A percentile compares a stretch with the other conserved stretches of the same genome.
phyloP scores from a whole-genome alignment of 2,888 invertebrate genomes.

The Macrostomum cliftonense region DNA sequence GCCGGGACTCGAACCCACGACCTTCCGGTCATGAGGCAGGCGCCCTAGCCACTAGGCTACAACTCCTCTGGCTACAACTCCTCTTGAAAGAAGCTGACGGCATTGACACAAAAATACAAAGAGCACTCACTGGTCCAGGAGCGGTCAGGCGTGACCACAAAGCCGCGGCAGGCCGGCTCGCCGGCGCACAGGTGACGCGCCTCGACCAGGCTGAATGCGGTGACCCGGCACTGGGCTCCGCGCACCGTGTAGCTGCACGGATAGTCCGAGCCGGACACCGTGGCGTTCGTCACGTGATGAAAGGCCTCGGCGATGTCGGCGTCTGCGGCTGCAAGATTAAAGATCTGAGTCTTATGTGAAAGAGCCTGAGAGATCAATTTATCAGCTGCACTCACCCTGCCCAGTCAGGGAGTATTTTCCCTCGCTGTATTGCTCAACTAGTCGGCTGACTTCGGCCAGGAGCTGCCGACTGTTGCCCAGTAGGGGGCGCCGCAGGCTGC shows the following conservation, averaged over 20 bases:
- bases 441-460: background rate
- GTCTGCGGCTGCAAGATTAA: too few relatives aligned
- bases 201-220: slow-evolving; percentile 30
- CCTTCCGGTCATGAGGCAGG: too few relatives aligned
- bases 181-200: slow-evolving; percentile 30
- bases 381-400: background rate
- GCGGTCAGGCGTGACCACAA: slow-evolving; percentile 16
- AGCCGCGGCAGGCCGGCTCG: slow-evolving; percentile 28
- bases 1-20: too few relatives aligned
- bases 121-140: too few relatives aligned
- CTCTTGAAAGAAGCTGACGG: too few relatives aligned
- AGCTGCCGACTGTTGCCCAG: too few relatives aligned
- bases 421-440: background rate
- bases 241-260: slow-evolving; percentile 29
- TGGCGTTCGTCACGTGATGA: slow-evolving; percentile 10
- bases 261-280: slow-evolving; percentile 20
- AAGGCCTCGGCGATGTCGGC: background rate
- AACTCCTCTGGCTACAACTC: too few relatives aligned
- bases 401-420: background rate
- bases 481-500: too few relatives aligned
- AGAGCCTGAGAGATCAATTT: too few relatives aligned
- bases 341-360: too few relatives aligned
- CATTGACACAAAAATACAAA: too few relatives aligned
- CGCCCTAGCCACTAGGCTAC: too few relatives aligned
- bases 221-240: slow-evolving; percentile 28